Base-by-base conservation (phyloP, 1,140 invertebrate species). In the Coptotermes formosanus region DNA sequence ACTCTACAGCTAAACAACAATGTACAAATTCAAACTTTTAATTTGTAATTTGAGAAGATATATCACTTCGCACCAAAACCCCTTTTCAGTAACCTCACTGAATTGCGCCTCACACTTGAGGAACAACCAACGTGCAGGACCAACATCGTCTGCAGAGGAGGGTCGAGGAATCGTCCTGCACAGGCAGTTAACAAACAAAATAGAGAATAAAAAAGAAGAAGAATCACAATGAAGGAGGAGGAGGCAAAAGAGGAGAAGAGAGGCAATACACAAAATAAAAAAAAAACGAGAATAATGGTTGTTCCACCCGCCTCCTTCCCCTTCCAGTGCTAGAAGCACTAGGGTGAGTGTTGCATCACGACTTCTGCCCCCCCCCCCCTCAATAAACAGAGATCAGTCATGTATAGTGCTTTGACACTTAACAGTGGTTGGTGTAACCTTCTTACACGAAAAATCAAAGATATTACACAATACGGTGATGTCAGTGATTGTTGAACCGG, bases 81-180 rank as follows among this genome's bases (percentile, higher is more conserved):
- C 0, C 45, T 2, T 2, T 48, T 16, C 14, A 48, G 9, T 48
- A 6, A 48, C 11, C 45, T 48, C 45, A 16, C 14, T 48, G 14
- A 3, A 48, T 9, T 9, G 45, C 45, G 45, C 11, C 45, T 48
- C 45, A 48, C 45, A 48, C 6, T 48, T 48, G 6, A 12, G 12
- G 6, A 48, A 48, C 45, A 2, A 38, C 38, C 4, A 38, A 38
- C 4, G 38, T 38, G 4, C 38, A 38, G 0, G 19, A 16, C 14
- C 52, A 55, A 55, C 64, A 75, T 75, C 64, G 64, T 75, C 64
- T 75, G 64, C n/a, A 75, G 64, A n/a, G 64, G 64, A 12, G 52
- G 19, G 11, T 75, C n/a, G n/a, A 30, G 64, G 64, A 75, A 75
- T n/a, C 16, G 14, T 16, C 25, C 64, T 9, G 64, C 0, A 16